Evolutionary conservation across 2,888 invertebrate genomes (phyloP).

Genomic region (Sialis fuliginosa): DNA sequence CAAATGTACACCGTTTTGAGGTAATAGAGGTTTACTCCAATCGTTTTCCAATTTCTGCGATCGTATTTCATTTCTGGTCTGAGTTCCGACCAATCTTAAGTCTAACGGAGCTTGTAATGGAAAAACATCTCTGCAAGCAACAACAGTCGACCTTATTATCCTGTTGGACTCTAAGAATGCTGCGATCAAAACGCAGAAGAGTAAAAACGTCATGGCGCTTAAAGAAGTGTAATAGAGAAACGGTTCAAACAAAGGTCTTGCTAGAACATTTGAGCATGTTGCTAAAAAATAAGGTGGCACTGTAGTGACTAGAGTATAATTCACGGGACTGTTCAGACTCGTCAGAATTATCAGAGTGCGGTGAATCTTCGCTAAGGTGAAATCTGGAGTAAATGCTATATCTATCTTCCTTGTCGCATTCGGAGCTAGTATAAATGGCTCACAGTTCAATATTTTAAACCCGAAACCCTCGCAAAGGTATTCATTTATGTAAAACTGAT

Average conservation of each 20-base stretch:
- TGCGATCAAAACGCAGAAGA: slow-evolving; percentile 45
- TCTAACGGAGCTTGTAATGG: slow-evolving; percentile 41
- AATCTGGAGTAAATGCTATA: slow-evolving; percentile 78
- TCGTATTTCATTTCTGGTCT: slow-evolving; percentile 23
- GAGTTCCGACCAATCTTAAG: slow-evolving; percentile 35
- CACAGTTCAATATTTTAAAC: slow-evolving; percentile 59
- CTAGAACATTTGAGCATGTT: slow-evolving; percentile 46
- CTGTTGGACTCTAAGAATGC: slow-evolving; percentile 56
- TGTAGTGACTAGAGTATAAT: slow-evolving; percentile 52
- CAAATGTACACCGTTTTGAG: slow-evolving; percentile 9
- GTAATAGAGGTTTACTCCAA: slow-evolving; percentile 13
- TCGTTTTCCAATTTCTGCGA: slow-evolving; percentile 15
- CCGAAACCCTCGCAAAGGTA: slow-evolving; percentile 61
- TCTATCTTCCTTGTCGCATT: slow-evolving; percentile 62
- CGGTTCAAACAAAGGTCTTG: slow-evolving; percentile 62
- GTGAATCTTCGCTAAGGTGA: slow-evolving; percentile 58
- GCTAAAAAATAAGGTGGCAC: slow-evolving; percentile 41
- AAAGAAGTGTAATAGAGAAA: slow-evolving; percentile 45
- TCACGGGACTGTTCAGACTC: slow-evolving; percentile 38
- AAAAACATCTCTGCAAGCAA: slow-evolving; percentile 29
- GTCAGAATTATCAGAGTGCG: slow-evolving; percentile 41
- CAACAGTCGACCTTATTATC: slow-evolving; percentile 35
- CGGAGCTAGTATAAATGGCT: slow-evolving; percentile 47
- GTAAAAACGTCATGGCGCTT: slow-evolving; percentile 37
- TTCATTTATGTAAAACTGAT: slow-evolving; percentile 45